These are phyloP conservation scores for Scleropages formosus DNA, from an alignment of 2,797 vertebrate species.

Conservation along the genomic window DNA sequence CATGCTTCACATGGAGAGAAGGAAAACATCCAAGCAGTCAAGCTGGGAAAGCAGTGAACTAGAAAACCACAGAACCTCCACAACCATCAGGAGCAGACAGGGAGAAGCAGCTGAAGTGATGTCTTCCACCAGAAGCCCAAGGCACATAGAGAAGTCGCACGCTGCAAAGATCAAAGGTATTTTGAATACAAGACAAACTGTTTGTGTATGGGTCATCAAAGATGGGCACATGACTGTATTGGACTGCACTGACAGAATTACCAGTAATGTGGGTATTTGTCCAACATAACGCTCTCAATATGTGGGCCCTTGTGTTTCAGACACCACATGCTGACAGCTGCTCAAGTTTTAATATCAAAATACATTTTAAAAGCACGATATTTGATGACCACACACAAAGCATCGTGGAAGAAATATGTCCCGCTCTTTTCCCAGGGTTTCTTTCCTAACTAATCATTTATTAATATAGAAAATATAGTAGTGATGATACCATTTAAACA, in stretches of 20 bases:
- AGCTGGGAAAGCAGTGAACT: conserved; percentile 37
- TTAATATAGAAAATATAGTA: no score
- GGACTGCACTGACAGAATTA: neutral
- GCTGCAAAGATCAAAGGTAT: conserved; percentile 3
- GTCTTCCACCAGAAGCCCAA: neutral
- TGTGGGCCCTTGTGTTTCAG: neutral
- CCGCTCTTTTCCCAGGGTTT: no score
- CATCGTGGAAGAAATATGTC: no score
- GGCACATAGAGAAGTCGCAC: neutral
- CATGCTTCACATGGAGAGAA: neutral
- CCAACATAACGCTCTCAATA: neutral
- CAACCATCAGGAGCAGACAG: conserved; percentile 26
- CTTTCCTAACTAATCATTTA: neutral
- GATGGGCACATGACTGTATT: neutral
- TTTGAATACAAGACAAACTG: neutral
- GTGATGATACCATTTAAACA: no score
- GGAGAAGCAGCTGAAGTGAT: neutral
- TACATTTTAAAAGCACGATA: conserved; percentile 7
- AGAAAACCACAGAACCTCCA: conserved; percentile 42
- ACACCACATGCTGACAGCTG: neutral
- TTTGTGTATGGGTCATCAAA: neutral
- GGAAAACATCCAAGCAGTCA: conserved; percentile 39
- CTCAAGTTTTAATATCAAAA: neutral
- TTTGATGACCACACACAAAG: neutral
- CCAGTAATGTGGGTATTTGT: neutral